Evolutionary conservation across 2,113 vertebrate species (phyloP), one percentile per base, ranked within the genome.

Genomic region (Tursiops truncatus): DNA sequence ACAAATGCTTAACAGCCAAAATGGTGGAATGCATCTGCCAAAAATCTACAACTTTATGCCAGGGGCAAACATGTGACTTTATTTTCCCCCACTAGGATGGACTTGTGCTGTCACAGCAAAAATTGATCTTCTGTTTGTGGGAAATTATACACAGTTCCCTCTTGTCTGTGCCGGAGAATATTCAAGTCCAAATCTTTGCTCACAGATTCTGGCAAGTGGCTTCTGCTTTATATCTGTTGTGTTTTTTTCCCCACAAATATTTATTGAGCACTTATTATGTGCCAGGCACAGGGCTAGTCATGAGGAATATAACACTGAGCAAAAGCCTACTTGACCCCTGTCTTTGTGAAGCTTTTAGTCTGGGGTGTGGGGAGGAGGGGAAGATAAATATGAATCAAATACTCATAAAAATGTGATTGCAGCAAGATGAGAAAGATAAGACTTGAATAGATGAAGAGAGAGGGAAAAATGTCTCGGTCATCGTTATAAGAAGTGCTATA

Each of bases 61-160:
- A 97, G 97, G 97, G 87, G 70, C 73, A 97, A 92, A 65, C 91
- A 96, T 87, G 95, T 96, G 94, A 97, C 95, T 95, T 82, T 62
- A 91, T 94, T 97, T 96, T 96, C 74, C 76, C 44, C 80, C 58
- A 31, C 74, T 26, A 84, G 56, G 68, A 87, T 73, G 47, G 68
- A 84, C 94, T 97, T 95, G 44, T 96, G 95, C 97, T 97, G 95
- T 95, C 44, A 71, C 87, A 95, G 96, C 96, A 97, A 96, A 98
- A 97, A 96, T 33, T 95, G 84, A 97, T 97, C 86, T 97, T 87
- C 95, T 95, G 86, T 97, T 98, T 96, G 91, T 97, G 96, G 92
- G 74, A 97, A 97, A 96, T 95, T 81, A 93, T 95, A 82, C 60
- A 86, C 63, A 93, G 58, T 94, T 91, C 9, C 23, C 63, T 97